Base-by-base conservation (phyloP, 2,113 vertebrate genomes). In the Anoplopoma fimbria region DNA sequence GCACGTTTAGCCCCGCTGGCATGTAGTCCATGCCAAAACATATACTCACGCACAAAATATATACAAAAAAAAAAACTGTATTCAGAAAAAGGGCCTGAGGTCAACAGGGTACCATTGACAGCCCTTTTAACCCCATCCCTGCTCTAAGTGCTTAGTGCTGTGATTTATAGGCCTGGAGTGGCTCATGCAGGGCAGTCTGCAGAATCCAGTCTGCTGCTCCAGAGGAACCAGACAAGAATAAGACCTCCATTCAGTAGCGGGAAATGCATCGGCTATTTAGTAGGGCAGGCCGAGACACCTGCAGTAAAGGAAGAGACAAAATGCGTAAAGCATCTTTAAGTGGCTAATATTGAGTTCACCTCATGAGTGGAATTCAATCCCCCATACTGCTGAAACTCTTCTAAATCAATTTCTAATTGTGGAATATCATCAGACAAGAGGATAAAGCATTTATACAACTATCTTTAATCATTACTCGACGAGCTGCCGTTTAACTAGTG, bases 161-260 rank as follows among this genome's bases (percentile, higher is more conserved):
- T 87, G 87, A 89, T 84, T 90, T 89, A 87, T 87, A 63, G 82
- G 58, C 53, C 17, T 67, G 31, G 65, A 75, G 72, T 49, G 63
- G 75, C 73, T 75, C 67, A 62, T 68, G 72, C 69, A 55, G 65
- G 64, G 27, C 62, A 79, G 69, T 86, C 77, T 90, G 77, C 40
- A 70, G 67, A 62, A 87, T 83, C 74, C 45, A 83, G 75, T 67
- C 69, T 80, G 82, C 61, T 33, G 81, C 88, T 88, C 53, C 68
- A 79, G 47, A 81, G 60, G 17, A 87, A 78, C 74, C 76, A 69
- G 38, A 76, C 74, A 63, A 75, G 73, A 84, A 84, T 82, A 83
- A 90, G 71, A 87, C 79, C 72, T 82, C 42, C 81, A 82, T 87
- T 89, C 81, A 90, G 84, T 53, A 25, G 17, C 17, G 9, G n/a